Conservation (phyloP, 2,113 vertebrate species). For the Otolemur garnettii region DNA sequence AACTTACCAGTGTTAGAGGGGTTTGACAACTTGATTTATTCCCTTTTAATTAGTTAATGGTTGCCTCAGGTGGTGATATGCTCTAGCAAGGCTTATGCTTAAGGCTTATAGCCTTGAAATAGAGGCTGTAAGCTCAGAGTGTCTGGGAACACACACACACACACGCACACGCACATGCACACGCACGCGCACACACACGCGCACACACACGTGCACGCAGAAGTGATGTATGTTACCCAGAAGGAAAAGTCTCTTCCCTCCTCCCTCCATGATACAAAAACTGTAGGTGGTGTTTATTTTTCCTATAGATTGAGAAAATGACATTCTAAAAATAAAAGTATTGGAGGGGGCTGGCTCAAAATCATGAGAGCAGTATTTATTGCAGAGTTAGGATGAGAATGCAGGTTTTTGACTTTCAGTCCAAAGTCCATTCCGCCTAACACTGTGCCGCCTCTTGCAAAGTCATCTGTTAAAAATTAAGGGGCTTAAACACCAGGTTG, state of each 20-base stretch:
- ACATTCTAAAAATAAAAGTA: background rate
- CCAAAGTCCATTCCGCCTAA: background rate
- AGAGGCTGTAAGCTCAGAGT: background rate
- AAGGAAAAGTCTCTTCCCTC: background rate
- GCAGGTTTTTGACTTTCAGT: background rate
- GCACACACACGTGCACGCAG: background rate
- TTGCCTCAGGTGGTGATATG: slow-evolving; percentile 42
- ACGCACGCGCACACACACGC: too few species aligned
- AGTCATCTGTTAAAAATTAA: background rate
- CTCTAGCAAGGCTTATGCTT: slow-evolving; percentile 15
- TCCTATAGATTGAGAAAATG: background rate
- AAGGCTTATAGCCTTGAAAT: slow-evolving; percentile 59
- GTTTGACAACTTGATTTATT: slow-evolving; percentile 71
- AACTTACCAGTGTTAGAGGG: slow-evolving; percentile 47
- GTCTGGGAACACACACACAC: background rate
- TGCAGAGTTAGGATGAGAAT: background rate
- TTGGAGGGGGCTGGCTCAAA: background rate
- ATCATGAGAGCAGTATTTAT: background rate
- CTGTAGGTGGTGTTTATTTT: background rate
- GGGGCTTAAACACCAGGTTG: background rate
- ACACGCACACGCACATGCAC: background rate
- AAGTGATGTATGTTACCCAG: background rate
- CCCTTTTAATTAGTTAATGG: slow-evolving; percentile 77
- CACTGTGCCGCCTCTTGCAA: background rate
- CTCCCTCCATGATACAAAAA: background rate